Percentiles rank a stretch among this genome's conserved stretches.
phyloP scores from a whole-genome alignment of 2,888 invertebrate species.

The Hydrotaea diabolus region DNA sequence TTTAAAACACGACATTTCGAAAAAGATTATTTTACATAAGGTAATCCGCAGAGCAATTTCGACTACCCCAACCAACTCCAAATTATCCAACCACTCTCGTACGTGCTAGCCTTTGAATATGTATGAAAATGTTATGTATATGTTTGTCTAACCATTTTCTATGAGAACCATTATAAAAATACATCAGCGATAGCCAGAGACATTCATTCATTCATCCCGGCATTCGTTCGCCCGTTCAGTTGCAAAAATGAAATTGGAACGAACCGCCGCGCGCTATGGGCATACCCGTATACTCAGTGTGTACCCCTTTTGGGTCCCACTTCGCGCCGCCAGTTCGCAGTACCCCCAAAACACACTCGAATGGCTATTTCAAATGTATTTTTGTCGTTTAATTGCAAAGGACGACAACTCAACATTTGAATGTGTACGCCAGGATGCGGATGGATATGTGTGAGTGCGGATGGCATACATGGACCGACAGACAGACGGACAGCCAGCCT shows the following conservation, averaged over 20 bases:
- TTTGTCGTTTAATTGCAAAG: slow-evolving; percentile 49
- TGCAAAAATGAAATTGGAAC: slow-evolving; percentile 10
- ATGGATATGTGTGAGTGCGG: background rate
- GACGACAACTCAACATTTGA: slow-evolving; percentile 19
- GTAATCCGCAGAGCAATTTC: too few species aligned
- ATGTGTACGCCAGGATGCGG: background rate
- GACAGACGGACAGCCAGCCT: background rate
- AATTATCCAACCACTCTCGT: background rate
- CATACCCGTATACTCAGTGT: slow-evolving; percentile 20
- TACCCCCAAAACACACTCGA: background rate
- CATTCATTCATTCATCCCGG: slow-evolving; percentile 2
- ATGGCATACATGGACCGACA: background rate
- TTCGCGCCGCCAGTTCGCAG: background rate
- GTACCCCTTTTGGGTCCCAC: background rate
- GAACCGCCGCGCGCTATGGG: background rate
- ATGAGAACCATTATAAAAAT: slow-evolving; percentile 51
- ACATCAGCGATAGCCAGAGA: slow-evolving; percentile 41
- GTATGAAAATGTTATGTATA: slow-evolving; percentile 30
- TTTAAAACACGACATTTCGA: too few species aligned
- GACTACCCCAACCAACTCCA: too few species aligned
- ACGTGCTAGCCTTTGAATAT: background rate
- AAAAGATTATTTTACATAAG: too few species aligned
- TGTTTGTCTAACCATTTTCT: slow-evolving; percentile 40
- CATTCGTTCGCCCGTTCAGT: background rate
- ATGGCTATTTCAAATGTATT: slow-evolving; percentile 34